Conservation (phyloP, 2,888 invertebrate species). For the Drosophila eohydei region DNA sequence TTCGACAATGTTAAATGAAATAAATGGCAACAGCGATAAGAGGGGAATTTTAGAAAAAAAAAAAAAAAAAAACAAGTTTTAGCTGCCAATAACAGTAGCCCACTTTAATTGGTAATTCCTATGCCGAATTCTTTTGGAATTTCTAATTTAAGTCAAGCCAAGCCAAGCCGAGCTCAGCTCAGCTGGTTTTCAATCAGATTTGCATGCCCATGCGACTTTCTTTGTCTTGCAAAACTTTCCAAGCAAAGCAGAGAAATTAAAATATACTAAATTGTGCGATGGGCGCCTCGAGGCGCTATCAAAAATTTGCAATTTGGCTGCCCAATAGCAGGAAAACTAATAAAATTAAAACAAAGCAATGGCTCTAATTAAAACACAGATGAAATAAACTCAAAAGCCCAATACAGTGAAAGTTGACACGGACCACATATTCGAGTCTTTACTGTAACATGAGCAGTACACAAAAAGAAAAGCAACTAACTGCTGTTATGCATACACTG, state of each 20-base stretch:
- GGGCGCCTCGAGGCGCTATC: constrained; percentile 5
- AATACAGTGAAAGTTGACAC: constrained; percentile 37
- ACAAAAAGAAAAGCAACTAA: constrained; percentile 11
- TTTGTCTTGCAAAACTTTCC: constrained; percentile 23
- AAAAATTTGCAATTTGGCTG: constrained; percentile 20
- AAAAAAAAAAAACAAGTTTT: neutral
- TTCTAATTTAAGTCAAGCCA: constrained; percentile 3
- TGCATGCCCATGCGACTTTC: constrained; percentile 25
- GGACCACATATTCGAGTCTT: constrained; percentile 6
- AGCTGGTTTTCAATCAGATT: constrained; percentile 24
- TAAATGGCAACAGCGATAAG: constrained; percentile 24
- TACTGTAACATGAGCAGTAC: constrained; percentile 33
- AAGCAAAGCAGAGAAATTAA: constrained; percentile 23
- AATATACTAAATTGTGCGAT: constrained; percentile 9
- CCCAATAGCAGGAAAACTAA: neutral
- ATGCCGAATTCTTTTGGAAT: constrained; percentile 6
- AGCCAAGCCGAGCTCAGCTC: neutral
- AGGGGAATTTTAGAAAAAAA: constrained; percentile 2
- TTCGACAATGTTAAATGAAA: constrained; percentile 5
- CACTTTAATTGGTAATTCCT: neutral
- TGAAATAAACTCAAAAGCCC: neutral
- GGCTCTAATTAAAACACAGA: constrained; percentile 30
- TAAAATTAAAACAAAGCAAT: constrained; percentile 13
- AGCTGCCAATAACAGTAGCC: constrained; percentile 9
- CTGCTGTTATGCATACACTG: constrained; percentile 12